Percentiles rank a stretch among this genome's conserved stretches.
phyloP scores from a whole-genome alignment of 37 sponge, comb jelly and placozoan species.

The Ianthella basta region DNA sequence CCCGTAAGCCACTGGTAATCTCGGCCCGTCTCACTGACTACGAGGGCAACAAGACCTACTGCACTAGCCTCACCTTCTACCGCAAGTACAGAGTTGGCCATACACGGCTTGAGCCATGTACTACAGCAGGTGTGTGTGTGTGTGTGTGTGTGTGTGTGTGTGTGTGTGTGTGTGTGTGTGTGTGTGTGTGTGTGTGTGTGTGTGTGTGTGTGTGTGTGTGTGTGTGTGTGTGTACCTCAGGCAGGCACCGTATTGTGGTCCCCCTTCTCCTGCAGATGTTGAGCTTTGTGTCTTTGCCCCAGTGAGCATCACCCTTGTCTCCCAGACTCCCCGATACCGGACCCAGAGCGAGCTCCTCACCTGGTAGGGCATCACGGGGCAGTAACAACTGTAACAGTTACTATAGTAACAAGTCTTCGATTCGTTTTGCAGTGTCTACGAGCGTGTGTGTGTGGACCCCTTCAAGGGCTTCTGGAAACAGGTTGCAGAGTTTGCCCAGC shows the following conservation, averaged over 20 bases:
- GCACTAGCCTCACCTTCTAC: conserved; percentile 24
- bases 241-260: not conserved
- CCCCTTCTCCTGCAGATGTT: not conserved
- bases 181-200: not conserved
- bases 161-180: conserved; percentile 31
- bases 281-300: conserved; percentile 51
- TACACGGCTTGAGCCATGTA: not conserved
- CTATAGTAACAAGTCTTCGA: not conserved
- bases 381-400: not conserved
- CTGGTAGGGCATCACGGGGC: conserved; percentile 35
- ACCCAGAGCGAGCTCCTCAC: conserved; percentile 73
- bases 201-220: conserved; percentile 2
- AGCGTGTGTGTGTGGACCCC: not conserved
- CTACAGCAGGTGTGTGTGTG: not conserved
- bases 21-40: conserved; percentile 22
- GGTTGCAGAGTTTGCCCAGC: conserved; percentile 36
- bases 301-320: conserved; percentile 56
- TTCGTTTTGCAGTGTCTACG: not conserved
- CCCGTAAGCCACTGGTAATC: not conserved
- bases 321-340: conserved; percentile 60
- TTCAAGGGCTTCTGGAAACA: conserved; percentile 53
- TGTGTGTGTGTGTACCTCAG: not conserved
- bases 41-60: conserved; percentile 23
- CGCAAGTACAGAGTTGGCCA: not conserved
- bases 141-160: conserved; percentile 8